These are phyloP conservation scores for Cassiopea xamachana DNA, from an alignment of 30 jellyfish, hydroid and myxozoan species.

Conservation along the genomic window DNA sequence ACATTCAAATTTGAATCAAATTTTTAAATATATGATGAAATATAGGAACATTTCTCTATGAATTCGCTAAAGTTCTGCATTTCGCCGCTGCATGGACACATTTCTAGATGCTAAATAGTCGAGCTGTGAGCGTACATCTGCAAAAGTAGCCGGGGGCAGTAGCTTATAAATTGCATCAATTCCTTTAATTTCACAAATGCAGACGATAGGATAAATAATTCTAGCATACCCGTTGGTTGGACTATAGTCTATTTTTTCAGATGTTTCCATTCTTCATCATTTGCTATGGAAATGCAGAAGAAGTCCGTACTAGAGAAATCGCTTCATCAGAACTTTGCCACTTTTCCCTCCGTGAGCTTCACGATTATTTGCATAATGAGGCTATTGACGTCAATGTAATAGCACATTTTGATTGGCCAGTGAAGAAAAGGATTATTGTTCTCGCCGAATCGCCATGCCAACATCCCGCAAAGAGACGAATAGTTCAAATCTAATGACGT, in stretches of 20 bases:
- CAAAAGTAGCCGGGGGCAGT: background rate
- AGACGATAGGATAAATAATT: background rate
- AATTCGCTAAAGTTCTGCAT: no score
- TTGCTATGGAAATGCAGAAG: background rate
- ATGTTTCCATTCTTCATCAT: conserved; percentile 34
- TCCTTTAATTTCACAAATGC: background rate
- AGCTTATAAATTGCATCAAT: background rate
- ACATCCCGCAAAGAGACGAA: background rate
- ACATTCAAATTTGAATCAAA: no score
- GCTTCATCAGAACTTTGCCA: conserved; percentile 11
- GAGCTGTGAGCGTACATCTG: background rate
- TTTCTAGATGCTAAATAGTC: background rate
- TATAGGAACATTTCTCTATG: no score
- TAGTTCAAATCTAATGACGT: conserved; percentile 44
- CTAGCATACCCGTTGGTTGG: conserved; percentile 5
- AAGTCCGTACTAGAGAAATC: background rate
- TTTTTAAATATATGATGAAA: no score
- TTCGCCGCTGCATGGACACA: no score
- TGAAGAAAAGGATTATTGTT: background rate
- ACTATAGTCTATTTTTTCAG: background rate
- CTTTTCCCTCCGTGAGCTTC: conserved; percentile 32
- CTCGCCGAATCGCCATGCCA: conserved; percentile 24
- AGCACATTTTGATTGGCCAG: conserved; percentile 26
- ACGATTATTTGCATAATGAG: conserved; percentile 43
- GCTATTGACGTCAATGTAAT: conserved; percentile 61